Evolutionary conservation across 2,888 invertebrate genomes (phyloP).

Genomic region (Neelides folsomi): DNA sequence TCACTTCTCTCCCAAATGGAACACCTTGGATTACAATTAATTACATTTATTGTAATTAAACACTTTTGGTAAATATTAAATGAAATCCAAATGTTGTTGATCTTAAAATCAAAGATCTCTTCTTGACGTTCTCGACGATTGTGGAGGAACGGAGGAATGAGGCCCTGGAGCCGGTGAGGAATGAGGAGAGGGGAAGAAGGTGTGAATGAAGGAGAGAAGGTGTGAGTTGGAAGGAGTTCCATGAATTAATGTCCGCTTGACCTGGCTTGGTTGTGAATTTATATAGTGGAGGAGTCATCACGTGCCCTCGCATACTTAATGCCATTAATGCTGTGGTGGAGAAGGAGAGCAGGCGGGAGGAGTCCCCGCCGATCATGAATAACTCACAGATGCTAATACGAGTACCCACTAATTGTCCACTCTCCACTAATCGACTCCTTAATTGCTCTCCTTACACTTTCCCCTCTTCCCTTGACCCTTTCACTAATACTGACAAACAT

Average conservation of each 20-base stretch:
- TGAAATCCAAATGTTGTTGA: no score
- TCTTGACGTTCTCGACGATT: no score
- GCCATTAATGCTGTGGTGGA: constrained; percentile 2
- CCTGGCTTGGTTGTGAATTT: constrained; percentile 30
- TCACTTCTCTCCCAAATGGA: no score
- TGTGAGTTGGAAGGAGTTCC: constrained; percentile 17
- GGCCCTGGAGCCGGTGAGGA: constrained; percentile 7
- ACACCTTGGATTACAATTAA: no score
- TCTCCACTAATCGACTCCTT: background rate
- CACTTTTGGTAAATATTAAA: no score
- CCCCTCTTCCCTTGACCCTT: no score
- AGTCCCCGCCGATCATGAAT: background rate
- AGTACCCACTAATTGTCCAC: background rate
- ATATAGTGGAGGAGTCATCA: constrained; percentile 32
- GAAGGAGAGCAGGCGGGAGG: background rate
- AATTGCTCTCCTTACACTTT: background rate
- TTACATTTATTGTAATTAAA: no score
- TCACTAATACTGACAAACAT: no score
- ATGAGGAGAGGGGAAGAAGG: constrained; percentile 5
- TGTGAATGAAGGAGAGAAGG: constrained; percentile 13
- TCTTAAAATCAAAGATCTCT: no score
- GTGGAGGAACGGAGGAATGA: constrained; percentile 4
- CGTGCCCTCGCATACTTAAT: constrained; percentile 33
- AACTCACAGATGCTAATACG: no score
- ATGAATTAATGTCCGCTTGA: constrained; percentile 32